Conservation (phyloP, 2,113 vertebrate genomes). For the Notothenia rossii region DNA sequence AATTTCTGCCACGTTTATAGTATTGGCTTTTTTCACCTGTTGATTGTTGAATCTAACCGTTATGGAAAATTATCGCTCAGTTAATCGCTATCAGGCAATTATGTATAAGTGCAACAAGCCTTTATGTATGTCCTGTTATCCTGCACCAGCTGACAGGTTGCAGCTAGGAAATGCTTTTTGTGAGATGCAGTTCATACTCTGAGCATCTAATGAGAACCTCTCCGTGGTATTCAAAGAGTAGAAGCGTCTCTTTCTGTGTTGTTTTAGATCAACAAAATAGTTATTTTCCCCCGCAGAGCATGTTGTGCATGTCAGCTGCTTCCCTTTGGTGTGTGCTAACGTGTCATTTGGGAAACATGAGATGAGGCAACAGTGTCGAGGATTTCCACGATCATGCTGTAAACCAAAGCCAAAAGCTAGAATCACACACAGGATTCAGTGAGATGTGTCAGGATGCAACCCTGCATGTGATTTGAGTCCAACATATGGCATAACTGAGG, state of each 20-base stretch:
- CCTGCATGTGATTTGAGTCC: too few relatives aligned
- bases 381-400: background rate
- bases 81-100: too few relatives aligned
- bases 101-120: too few relatives aligned
- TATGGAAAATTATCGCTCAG: too few relatives aligned
- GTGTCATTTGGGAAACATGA: conserved; percentile 1
- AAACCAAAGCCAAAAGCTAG: background rate
- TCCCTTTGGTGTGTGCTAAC: background rate
- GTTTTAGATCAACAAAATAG: background rate
- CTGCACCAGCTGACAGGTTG: background rate
- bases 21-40: too few relatives aligned
- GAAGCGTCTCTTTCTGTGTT: background rate
- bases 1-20: too few relatives aligned
- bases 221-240: background rate
- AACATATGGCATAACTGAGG: too few relatives aligned
- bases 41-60: too few relatives aligned
- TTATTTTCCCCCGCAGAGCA: background rate
- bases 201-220: background rate
- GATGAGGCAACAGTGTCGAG: background rate
- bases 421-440: background rate
- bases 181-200: background rate
- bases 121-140: conserved; percentile 1
- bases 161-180: background rate
- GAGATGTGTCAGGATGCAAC: conserved; percentile 3
- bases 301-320: background rate